A percentile compares a stretch with the other conserved stretches of the same genome.
phyloP scores from a whole-genome alignment of 2,888 invertebrate genomes.

The Schizaphis graminum region DNA sequence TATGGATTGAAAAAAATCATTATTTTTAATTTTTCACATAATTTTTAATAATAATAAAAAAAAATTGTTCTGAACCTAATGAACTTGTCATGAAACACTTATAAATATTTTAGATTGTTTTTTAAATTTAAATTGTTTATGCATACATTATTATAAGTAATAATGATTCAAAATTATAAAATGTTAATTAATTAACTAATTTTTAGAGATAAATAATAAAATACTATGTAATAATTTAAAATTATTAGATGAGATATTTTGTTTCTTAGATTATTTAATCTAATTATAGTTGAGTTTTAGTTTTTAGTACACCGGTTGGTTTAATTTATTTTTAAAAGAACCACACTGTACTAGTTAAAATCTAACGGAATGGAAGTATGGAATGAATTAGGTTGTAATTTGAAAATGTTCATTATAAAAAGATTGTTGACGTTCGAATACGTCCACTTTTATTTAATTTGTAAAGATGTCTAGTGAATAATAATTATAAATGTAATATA shows the following conservation, averaged over 20 bases:
- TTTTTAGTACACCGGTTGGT: not conserved
- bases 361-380: too few species aligned
- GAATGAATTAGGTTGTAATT: constrained; percentile 21
- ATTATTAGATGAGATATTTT: not conserved
- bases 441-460: constrained; percentile 12
- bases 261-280: not conserved
- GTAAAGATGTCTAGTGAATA: not conserved
- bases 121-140: not conserved
- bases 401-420: constrained; percentile 16
- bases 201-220: not conserved
- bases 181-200: not conserved
- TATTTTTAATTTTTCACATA: not conserved
- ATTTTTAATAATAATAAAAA: not conserved
- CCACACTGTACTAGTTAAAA: not conserved
- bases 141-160: too few species aligned
- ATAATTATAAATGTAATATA: constrained; percentile 32
- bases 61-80: not conserved
- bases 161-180: not conserved
- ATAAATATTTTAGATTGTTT: not conserved
- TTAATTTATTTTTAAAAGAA: not conserved
- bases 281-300: not conserved
- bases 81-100: not conserved
- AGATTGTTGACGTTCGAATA: constrained; percentile 32
- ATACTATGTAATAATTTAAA: not conserved
- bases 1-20: too few species aligned